A percentile compares a stretch with the other conserved stretches of the same genome.
Conservation (phyloP, 1,140 invertebrate genomes). For the Chrysoperla carnea region DNA sequence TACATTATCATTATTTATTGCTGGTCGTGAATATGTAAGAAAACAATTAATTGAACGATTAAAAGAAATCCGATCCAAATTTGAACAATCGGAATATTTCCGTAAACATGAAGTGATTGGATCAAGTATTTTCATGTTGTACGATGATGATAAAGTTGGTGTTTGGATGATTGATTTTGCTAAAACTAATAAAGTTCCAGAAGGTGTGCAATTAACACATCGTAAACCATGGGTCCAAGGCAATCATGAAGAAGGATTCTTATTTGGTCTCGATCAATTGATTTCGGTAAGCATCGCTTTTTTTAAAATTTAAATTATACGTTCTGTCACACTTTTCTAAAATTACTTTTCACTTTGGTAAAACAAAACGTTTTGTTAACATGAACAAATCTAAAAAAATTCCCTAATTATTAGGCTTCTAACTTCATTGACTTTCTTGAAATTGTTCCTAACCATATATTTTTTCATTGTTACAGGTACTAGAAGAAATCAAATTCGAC, state of each 20-base stretch:
- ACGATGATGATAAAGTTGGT: constrained; percentile 69
- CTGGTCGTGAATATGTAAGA: constrained; percentile 40
- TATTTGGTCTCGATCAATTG: constrained; percentile 78
- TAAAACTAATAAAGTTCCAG: constrained; percentile 65
- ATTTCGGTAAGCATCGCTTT: constrained; percentile 29
- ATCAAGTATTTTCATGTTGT: constrained; percentile 85
- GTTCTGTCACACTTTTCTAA: too few relatives aligned
- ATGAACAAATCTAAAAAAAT: background rate
- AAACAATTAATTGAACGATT: constrained; percentile 54
- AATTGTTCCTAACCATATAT: background rate
- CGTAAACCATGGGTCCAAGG: constrained; percentile 64
- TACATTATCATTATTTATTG: constrained; percentile 64
- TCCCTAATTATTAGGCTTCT: too few relatives aligned
- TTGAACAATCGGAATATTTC: constrained; percentile 80
- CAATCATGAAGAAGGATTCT: constrained; percentile 89
- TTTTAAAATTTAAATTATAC: too few relatives aligned
- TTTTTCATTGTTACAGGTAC: background rate
- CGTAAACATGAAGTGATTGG: constrained; percentile 84
- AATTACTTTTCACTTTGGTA: background rate
- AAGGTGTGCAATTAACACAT: constrained; percentile 53
- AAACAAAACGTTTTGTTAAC: background rate
- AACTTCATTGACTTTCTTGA: too few relatives aligned
- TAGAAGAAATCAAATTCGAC: background rate
- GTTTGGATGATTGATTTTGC: constrained; percentile 96
- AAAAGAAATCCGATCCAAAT: constrained; percentile 52